Evolutionary conservation across 2,888 invertebrate species (phyloP).

Genomic region (Panorpa germanica): DNA sequence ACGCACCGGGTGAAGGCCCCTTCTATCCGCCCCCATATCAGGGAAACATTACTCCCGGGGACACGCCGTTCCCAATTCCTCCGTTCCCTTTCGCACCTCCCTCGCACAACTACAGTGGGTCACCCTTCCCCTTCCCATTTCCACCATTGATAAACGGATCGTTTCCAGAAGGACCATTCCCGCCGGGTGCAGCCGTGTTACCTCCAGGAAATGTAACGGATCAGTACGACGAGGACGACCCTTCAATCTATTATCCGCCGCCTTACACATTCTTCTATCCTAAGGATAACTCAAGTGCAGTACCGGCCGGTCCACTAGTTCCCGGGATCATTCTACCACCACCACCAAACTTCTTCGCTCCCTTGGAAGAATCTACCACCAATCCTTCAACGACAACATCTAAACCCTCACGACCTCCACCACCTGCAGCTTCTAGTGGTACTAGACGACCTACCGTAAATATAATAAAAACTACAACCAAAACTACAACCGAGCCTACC

Average conservation of each 20-base stretch:
- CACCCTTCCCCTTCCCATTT: conserved; percentile 19
- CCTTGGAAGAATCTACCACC: conserved; percentile 32
- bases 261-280: conserved; percentile 76
- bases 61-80: conserved; percentile 41
- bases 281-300: conserved; percentile 51
- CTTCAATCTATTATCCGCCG: conserved; percentile 79
- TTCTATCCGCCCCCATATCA: conserved; percentile 39
- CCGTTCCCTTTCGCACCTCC: conserved; percentile 34
- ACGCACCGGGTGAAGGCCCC: conserved; percentile 25
- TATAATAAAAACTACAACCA: conserved; percentile 8
- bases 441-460: conserved; percentile 6
- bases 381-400: conserved; percentile 20
- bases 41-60: conserved; percentile 46
- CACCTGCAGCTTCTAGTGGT: conserved; percentile 21
- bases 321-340: conserved; percentile 79
- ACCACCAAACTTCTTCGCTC: conserved; percentile 71
- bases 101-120: conserved; percentile 21
- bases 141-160: conserved; percentile 33
- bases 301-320: conserved; percentile 70
- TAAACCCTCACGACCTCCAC: conserved; percentile 20
- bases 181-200: conserved; percentile 29
- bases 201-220: conserved; percentile 59
- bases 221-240: conserved; percentile 76
- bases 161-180: conserved; percentile 33
- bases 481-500: conserved; percentile 10